Evolutionary conservation across 2,113 vertebrate genomes (phyloP), one percentile per base, ranked within the genome.

Genomic region (Tragelaphus strepsiceros): DNA sequence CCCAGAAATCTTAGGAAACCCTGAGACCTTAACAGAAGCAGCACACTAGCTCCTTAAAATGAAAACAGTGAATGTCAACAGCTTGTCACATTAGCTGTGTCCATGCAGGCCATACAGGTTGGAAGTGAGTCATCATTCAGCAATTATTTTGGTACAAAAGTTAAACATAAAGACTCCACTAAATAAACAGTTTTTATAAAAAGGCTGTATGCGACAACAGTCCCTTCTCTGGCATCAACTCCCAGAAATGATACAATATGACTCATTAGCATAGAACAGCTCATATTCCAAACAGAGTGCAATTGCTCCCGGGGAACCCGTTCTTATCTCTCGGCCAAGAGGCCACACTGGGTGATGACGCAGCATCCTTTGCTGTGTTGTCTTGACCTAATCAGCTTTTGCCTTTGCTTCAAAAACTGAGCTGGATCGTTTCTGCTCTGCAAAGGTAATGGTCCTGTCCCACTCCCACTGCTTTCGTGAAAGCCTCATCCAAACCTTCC

Each of bases 101-200:
- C 53, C 92, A 3, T 46, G 81, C 30, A 2, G 83, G 94, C 35
- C 83, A 32, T 35, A 86, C 51, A 80, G 51, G n/a, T 61, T 88
- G 58, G 61, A 85, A 88, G 61, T 98, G 97, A 98, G 74, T 98
- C 97, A 97, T 77, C 51, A 53, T 15, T 74, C 78, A 78, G 91
- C 95, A 95, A 93, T 96, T 89, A 90, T 89, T 97, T 96, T 89
- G 32, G 85, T 94, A 43, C 91, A 89, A 94, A 95, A 95, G 74
- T 64, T 86, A 95, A 96, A 95, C 97, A 95, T 46, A 96, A 95
- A 97, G 86, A 56, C 56, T 87, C 32, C 53, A 90, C 71, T 90
- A 97, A 91, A 94, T 94, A 97, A 97, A 98, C 95, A 95, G 83
- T 87, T 97, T 90, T 94, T 67, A 96, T 91, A 71, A 90, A 94